Base-by-base conservation (phyloP, 1,140 invertebrate genomes). In the Streblospio benedicti region DNA sequence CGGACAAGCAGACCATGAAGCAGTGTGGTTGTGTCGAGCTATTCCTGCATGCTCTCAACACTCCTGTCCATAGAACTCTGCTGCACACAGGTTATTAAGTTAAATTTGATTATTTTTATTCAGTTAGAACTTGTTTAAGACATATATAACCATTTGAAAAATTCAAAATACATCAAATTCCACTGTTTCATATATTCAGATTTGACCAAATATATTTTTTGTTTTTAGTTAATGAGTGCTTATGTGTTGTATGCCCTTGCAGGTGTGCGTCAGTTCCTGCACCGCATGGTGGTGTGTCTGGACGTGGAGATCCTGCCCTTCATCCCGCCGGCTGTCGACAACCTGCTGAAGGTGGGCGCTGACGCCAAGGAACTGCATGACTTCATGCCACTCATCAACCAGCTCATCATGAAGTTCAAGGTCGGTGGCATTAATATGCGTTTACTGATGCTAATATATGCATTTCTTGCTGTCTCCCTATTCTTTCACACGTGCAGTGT, bases 221-320 rank as follows among this genome's bases (percentile, higher is more conserved):
- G n/a, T n/a, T n/a, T n/a, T n/a, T n/a, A n/a, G n/a, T n/a, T 3
- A 1, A 4, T 1, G 16, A 51, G n/a, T 20, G n/a, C 27, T 16
- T 51, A 51, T 51, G 27, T 3, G 5, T 51, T 51, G 3, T 31
- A 52, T 68, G 0, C 49, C 80, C 4, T 72, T 76, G 50, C 69
- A 66, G 69, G 80, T 20, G 75, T 84, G 16, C 69, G 83, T 3
- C 82, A 84, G 69, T 82, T 81, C 65, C 69, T 84, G 50, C 83
- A 85, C 67, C 74, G 83, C 23, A 80, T 84, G 76, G 81, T 84
- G 5, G 82, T 85, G 20, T 85, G 83, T 69, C 64, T 85, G 47
- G 82, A 83, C 63, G 76, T 74, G 30, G 81, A 83, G 64, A 72
- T 84, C 14, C 63, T 85, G n/a, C 82, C 82, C 0, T 80, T 80